Evolutionary conservation across 1,140 invertebrate genomes (phyloP).

Genomic region (Ditylenchus dipsaci): DNA sequence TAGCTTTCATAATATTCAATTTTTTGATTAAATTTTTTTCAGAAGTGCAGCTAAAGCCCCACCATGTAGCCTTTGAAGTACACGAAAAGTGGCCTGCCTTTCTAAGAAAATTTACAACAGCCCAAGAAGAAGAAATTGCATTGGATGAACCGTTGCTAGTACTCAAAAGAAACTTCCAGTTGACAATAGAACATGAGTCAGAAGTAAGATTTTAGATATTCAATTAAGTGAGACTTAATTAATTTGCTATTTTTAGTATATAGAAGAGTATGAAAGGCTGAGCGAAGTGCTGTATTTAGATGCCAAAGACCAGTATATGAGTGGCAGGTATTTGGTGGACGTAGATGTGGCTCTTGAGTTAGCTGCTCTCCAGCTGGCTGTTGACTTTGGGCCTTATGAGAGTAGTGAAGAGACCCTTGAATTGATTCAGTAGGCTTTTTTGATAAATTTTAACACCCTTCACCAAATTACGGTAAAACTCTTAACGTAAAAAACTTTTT

Average conservation of each 20-base stretch:
- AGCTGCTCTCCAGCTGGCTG: conserved; percentile 40
- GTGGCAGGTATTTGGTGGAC: conserved; percentile 43
- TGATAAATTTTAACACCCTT: neutral
- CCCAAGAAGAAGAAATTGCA: conserved; percentile 36
- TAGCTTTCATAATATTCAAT: neutral
- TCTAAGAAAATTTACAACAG: conserved; percentile 37
- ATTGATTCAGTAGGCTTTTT: conserved; percentile 34
- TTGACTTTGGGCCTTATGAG: conserved; percentile 40
- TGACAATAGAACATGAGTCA: conserved; percentile 25
- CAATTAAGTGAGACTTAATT: conserved; percentile 18
- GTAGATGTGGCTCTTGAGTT: conserved; percentile 30
- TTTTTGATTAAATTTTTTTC: conserved; percentile 17
- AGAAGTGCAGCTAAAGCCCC: conserved; percentile 46
- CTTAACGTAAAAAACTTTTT: conserved; percentile 7
- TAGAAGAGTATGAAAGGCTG: conserved; percentile 30
- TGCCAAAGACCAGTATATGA: conserved; percentile 41
- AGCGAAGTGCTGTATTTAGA: conserved; percentile 43
- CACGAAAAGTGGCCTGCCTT: conserved; percentile 41
- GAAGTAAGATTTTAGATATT: too few species aligned
- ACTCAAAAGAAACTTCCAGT: conserved; percentile 36
- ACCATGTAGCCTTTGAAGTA: conserved; percentile 38
- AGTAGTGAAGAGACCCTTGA: conserved; percentile 35
- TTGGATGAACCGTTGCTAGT: conserved; percentile 44
- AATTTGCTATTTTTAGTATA: conserved; percentile 22
- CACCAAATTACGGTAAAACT: neutral